Conservation (phyloP, 2,888 invertebrate species). For the Creontiades dilutus region DNA sequence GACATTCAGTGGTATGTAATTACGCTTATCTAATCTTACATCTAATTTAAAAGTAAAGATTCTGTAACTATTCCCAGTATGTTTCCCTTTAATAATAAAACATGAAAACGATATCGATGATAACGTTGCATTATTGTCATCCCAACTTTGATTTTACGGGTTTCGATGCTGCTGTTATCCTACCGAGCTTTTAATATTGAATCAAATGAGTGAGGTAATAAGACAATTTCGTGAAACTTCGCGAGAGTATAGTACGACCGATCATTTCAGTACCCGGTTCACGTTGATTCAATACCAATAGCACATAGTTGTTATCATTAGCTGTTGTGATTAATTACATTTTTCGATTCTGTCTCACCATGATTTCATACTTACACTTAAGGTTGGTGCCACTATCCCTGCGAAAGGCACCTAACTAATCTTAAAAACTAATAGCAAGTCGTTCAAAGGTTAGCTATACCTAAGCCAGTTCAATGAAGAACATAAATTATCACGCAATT, state of each 20-base stretch:
- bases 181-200: not conserved
- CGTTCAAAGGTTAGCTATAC: too few species aligned
- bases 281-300: not conserved
- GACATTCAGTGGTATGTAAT: too few species aligned
- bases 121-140: conserved; percentile 39
- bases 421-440: not conserved
- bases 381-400: conserved; percentile 16
- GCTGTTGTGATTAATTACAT: not conserved
- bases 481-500: too few species aligned
- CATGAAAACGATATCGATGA: conserved; percentile 2
- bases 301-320: not conserved
- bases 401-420: conserved; percentile 21
- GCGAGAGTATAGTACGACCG: not conserved
- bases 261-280: not conserved
- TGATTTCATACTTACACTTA: not conserved
- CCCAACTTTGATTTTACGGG: conserved; percentile 29
- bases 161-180: not conserved
- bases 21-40: not conserved
- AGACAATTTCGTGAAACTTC: not conserved
- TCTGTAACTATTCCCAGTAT: conserved; percentile 27
- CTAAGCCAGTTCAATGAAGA: too few species aligned
- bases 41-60: not conserved
- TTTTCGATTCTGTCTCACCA: not conserved
- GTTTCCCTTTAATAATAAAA: not conserved
- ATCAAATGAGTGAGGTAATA: not conserved